Evolutionary conservation across 2,888 invertebrate genomes (phyloP).

Genomic region (Malthinus seriepunctatus): DNA sequence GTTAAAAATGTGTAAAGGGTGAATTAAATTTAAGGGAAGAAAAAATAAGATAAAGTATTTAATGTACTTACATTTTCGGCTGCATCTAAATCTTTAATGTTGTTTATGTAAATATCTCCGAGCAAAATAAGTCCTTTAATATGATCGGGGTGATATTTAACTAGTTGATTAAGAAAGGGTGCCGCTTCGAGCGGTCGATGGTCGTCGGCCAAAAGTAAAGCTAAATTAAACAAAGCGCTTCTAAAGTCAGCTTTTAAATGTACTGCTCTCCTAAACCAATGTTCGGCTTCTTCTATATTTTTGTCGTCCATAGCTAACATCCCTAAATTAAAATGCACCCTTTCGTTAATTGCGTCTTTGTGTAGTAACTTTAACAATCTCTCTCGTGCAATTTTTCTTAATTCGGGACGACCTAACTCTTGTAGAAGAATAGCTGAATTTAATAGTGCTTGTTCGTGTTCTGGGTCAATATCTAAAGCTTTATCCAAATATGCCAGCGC

Average conservation of each 20-base stretch:
- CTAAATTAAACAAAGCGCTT: conserved; percentile 93
- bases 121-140: conserved; percentile 91
- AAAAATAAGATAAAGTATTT: background rate
- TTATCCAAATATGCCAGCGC: conserved; percentile 91
- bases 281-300: conserved; percentile 85
- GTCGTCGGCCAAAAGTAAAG: conserved; percentile 85
- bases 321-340: conserved; percentile 93
- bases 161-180: conserved; percentile 88
- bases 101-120: conserved; percentile 95
- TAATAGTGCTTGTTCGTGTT: conserved; percentile 91
- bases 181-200: conserved; percentile 89
- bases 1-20: too few relatives aligned
- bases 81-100: conserved; percentile 90
- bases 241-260: conserved; percentile 87
- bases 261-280: conserved; percentile 88
- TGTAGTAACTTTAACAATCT: conserved; percentile 80
- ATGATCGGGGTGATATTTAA: conserved; percentile 90
- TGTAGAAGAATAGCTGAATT: conserved; percentile 95
- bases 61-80: conserved; percentile 80
- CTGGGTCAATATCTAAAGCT: conserved; percentile 89
- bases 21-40: too few relatives aligned
- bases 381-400: conserved; percentile 78
- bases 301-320: conserved; percentile 97
- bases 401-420: conserved; percentile 80
- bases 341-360: conserved; percentile 79